Evolutionary conservation across 1,140 invertebrate species (phyloP).

Genomic region (Ylistrum balloti): DNA sequence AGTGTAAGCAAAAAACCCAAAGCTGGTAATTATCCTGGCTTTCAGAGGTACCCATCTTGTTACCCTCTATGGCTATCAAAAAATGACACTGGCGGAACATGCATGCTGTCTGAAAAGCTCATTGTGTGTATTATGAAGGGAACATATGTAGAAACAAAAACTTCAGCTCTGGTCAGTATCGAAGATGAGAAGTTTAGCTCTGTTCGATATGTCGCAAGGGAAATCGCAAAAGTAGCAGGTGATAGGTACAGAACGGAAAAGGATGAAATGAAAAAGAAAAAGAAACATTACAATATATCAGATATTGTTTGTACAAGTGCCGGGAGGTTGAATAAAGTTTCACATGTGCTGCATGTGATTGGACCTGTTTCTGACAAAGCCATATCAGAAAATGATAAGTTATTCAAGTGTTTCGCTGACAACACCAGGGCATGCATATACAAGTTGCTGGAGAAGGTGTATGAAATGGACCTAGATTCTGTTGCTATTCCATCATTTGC

Average conservation of each 20-base stretch:
- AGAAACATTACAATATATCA: background rate
- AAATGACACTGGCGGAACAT: background rate
- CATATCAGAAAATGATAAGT: background rate
- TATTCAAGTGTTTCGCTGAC: background rate
- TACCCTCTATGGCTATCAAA: background rate
- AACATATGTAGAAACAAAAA: background rate
- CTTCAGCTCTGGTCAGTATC: background rate
- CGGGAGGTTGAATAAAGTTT: background rate
- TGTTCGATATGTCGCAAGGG: background rate
- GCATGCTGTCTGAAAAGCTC: background rate
- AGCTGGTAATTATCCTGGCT: too few species aligned
- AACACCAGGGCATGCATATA: background rate
- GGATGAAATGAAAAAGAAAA: background rate
- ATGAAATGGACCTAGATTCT: background rate
- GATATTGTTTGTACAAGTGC: background rate
- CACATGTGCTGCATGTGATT: background rate
- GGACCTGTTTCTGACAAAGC: background rate
- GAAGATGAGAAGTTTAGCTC: background rate
- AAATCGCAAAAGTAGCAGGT: background rate
- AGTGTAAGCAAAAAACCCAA: background rate
- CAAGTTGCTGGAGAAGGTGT: background rate
- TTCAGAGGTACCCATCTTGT: background rate
- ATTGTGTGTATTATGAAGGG: background rate
- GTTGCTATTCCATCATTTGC: background rate
- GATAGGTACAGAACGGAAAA: background rate